These are phyloP conservation scores for Caenorhabditis panamensis DNA, from an alignment of 2,888 invertebrate species.

Conservation along the genomic window DNA sequence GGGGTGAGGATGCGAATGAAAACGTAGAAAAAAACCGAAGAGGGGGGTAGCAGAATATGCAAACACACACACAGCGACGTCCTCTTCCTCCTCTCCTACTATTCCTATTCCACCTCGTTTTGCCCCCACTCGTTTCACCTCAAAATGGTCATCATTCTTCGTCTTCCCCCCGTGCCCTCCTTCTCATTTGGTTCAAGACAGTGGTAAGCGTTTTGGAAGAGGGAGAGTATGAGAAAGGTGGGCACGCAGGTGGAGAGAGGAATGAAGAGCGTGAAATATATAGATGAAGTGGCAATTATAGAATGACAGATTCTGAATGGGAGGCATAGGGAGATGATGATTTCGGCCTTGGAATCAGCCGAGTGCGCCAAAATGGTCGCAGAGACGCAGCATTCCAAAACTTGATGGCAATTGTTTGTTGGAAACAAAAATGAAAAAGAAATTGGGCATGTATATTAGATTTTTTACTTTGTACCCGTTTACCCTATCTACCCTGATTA, in stretches of 20 bases:
- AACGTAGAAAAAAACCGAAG: constrained; percentile 16
- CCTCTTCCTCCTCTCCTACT: no score
- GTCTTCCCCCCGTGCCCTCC: not conserved
- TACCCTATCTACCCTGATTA: not conserved
- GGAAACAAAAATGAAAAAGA: not conserved
- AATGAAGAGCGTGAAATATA: constrained; percentile 24
- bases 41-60: constrained; percentile 16
- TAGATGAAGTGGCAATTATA: constrained; percentile 23
- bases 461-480: no score
- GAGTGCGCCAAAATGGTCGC: constrained; percentile 16
- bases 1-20: constrained; percentile 2
- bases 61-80: constrained; percentile 5
- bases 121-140: constrained; percentile 22
- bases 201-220: no score
- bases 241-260: not conserved
- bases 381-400: not conserved
- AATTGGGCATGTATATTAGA: not conserved
- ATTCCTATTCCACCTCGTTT: constrained; percentile 2
- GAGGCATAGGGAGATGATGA: constrained; percentile 32
- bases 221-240: no score
- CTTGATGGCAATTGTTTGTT: not conserved
- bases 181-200: constrained; percentile 6
- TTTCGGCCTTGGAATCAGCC: constrained; percentile 13
- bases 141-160: constrained; percentile 15
- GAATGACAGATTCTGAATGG: constrained; percentile 13